phyloP scores from a whole-genome alignment of 2,113 vertebrate species.

The Silurus glanis region DNA sequence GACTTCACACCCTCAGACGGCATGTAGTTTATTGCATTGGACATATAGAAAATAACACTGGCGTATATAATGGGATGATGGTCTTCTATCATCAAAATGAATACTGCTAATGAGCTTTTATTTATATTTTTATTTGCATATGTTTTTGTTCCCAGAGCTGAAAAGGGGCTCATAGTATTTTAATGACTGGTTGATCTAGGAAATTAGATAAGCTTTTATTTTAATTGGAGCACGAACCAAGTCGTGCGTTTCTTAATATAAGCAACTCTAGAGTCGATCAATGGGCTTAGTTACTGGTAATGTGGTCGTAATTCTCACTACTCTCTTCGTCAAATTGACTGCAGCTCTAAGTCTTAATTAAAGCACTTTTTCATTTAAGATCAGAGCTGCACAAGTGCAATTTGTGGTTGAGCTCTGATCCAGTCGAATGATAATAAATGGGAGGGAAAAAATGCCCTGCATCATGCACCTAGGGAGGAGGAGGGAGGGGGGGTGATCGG shows the following conservation, averaged over 20 bases:
- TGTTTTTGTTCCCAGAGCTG: conserved; percentile 9
- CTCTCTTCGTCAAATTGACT: conserved; percentile 53
- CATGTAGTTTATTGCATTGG: conserved; percentile 22
- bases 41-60: background rate
- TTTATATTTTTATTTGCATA: background rate
- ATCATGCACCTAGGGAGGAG: background rate
- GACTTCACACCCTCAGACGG: background rate
- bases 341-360: conserved; percentile 55
- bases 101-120: background rate
- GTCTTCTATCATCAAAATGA: background rate
- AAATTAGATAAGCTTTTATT: conserved; percentile 53
- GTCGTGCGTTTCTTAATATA: conserved; percentile 41
- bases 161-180: conserved; percentile 43
- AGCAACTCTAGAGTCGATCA: conserved; percentile 41
- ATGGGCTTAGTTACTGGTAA: conserved; percentile 49
- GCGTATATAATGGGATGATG: background rate
- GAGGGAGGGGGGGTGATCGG: background rate
- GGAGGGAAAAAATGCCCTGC: background rate
- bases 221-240: conserved; percentile 43
- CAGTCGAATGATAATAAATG: conserved; percentile 10
- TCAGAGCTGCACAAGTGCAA: conserved; percentile 30
- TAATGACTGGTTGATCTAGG: conserved; percentile 44
- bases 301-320: conserved; percentile 54
- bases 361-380: conserved; percentile 47
- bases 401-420: conserved; percentile 30